Evolutionary conservation across 2,888 invertebrate species (phyloP), one percentile per base, ranked within the genome.

Genomic region (Sicus ferrugineus): DNA sequence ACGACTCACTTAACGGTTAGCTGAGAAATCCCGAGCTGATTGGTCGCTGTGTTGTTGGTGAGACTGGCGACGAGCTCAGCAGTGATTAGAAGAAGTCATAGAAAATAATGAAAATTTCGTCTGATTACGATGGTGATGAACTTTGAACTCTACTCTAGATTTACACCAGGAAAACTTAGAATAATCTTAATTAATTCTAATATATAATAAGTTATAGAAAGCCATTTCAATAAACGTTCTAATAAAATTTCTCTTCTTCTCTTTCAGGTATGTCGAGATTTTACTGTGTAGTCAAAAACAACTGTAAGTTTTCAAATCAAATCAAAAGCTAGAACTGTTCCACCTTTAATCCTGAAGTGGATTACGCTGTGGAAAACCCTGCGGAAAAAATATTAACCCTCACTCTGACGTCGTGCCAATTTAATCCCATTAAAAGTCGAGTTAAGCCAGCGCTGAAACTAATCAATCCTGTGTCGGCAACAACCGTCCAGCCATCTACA

Each of bases 361-460:
- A 23, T 5, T 26, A 14, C 1, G n/a, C n/a, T n/a, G n/a, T n/a
- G 11, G 11, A 21, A 42, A 38, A 62, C 19, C 2, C 16, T 9
- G 5, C 0, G n/a, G n/a, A 63, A 63, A 46, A 63, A 48, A 46
- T 30, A 19, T 63, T 28, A 31, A 31, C 50, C 64, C 52, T 28
- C n/a, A 34, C 31, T 14, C 2, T 26, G 31, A 16, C 14, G 19
- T 28, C 16, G 21, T 42, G 56, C 46, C 46, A 56, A 67, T 67
- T 19, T 67, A 42, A 54, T 58, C 66, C 42, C 46, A 46, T 67
- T 67, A 67, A 46, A 58, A 58, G 58, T 67, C 65, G 38, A 23
- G 34, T 34, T 46, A 34, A 68, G 61, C 34, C 68, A 61, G 62
- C 61, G 68, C 50, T 61, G 52, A 68, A 68, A 61, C 68, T 52